Base-by-base conservation (phyloP, 2,888 invertebrate species). In the Ceratothoa steindachneri region DNA sequence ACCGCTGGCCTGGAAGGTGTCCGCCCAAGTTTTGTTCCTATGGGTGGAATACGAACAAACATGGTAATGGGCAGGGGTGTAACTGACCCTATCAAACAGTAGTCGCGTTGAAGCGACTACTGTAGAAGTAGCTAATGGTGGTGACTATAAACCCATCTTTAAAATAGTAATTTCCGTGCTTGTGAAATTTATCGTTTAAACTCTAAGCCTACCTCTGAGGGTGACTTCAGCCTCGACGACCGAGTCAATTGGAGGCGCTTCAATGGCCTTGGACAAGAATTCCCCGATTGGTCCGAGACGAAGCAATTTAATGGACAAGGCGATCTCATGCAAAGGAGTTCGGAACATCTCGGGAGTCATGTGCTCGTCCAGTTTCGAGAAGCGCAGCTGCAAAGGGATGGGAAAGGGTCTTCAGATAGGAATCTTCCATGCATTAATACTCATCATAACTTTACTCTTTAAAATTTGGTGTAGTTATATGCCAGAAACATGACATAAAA, bases 291-390 rank as follows among this genome's bases (percentile, higher is more conserved):
- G 89, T 69, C 98, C 98, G 3, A 99, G 87, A 1, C 93, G 88
- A 1, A 99, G 87, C 7, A 98, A 86, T 83, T 97, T 95, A 73
- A 95, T 93, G 53, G 93, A 92, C 70, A 99, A 87, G 0, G 96
- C 94, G 72, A 98, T 86, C 84, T 98, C 97, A 83, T 98, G 97
- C 19, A 99, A 86, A 0, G 98, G 98, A 0, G 97, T 97, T 70
- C 98, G 88, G 86, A 98, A 95, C 89, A 99, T 98, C 87, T 99
- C 98, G 0, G 98, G 97, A 0, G 95, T 95, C 84, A 93, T 90
- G 82, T 97, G 95, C 81, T 97, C 92, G 1, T 94, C 94, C 67
- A 94, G 86, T 71, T 87, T 88, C 0, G 88, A 87, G 84, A 85
- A 92, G 22, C 93, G 87, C 0, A 92, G 90, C 81, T 87, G 73